Evolutionary conservation across 2,797 vertebrate species (phyloP).

Genomic region (Gallirallus australis): DNA sequence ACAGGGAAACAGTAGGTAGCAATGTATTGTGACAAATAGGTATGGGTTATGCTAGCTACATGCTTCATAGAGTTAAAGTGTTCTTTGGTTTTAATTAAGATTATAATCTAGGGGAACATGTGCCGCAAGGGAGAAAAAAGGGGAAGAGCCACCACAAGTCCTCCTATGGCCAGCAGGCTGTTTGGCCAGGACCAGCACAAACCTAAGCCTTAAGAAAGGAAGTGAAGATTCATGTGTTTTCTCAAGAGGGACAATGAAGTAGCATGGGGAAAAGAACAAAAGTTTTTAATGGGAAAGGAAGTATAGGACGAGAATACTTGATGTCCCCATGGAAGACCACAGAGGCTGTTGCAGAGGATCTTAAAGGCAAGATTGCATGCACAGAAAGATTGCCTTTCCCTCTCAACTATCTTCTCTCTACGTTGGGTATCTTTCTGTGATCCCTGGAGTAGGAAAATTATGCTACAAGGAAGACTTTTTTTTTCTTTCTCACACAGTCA

Average conservation of each 20-base stretch:
- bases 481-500: background rate
- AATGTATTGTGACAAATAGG: background rate
- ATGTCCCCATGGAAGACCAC: background rate
- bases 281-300: background rate
- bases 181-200: background rate
- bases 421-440: background rate
- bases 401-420: background rate
- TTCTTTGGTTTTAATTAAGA: background rate
- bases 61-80: background rate
- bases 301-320: background rate
- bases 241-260: background rate
- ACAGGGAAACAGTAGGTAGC: background rate
- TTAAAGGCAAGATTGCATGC: background rate
- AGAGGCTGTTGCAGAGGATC: background rate
- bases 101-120: background rate
- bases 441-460: background rate
- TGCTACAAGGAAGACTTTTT: background rate
- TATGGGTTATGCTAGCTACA: background rate
- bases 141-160: background rate
- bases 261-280: background rate
- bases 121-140: background rate
- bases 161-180: background rate
- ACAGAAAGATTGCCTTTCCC: background rate
- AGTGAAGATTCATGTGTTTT: background rate
- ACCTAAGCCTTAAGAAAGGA: background rate